These are phyloP conservation scores for Gobiocypris rarus DNA, from an alignment of 2,113 vertebrate species.

Conservation along the genomic window DNA sequence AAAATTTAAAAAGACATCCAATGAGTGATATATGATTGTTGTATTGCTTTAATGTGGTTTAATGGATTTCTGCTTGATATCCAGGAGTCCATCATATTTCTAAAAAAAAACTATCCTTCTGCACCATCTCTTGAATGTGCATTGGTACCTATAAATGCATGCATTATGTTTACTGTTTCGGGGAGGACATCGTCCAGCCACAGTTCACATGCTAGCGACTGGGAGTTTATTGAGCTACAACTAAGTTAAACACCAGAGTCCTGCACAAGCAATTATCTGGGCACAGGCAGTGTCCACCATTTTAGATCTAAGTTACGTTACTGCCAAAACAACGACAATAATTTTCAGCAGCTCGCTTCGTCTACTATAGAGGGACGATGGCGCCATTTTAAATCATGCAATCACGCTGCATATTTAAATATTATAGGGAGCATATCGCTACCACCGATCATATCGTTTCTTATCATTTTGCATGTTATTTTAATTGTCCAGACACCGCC, in stretches of 20 bases:
- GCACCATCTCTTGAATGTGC: background rate
- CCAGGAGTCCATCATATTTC: background rate
- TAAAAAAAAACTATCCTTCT: background rate
- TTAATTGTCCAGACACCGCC: constrained; percentile 9
- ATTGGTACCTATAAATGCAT: background rate
- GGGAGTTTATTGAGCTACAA: background rate
- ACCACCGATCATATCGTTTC: background rate
- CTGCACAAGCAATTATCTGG: background rate
- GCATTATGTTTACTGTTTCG: background rate
- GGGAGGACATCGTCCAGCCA: too few species aligned
- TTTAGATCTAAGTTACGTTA: constrained; percentile 54
- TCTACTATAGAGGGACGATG: constrained; percentile 28
- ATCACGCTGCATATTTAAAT: background rate
- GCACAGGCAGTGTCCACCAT: constrained; percentile 56
- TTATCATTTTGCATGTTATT: background rate
- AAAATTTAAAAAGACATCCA: background rate
- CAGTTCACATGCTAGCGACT: background rate
- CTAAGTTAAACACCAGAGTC: background rate
- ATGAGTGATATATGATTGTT: background rate
- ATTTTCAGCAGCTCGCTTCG: constrained; percentile 42
- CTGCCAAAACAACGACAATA: constrained; percentile 60
- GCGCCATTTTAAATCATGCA: constrained; percentile 54
- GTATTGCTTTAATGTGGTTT: background rate
- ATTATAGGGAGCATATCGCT: background rate
- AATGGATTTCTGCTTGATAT: background rate